phyloP scores from a whole-genome alignment of 2,113 vertebrate genomes.

The Dicaeum eximium region DNA sequence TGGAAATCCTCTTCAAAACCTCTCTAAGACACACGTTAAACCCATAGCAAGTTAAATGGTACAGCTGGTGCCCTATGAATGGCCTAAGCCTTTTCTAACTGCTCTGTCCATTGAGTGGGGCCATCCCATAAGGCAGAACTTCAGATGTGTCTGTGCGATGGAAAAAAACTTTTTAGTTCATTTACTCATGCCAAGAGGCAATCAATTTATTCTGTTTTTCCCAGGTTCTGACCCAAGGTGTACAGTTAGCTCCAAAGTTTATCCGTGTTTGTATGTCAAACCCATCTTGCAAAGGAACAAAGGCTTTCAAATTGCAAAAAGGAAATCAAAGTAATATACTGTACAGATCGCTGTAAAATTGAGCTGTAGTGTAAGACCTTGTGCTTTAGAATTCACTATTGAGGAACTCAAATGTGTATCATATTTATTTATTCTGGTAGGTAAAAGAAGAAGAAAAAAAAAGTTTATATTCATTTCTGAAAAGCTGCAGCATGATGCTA shows the following conservation, averaged over 20 bases:
- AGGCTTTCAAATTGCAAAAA: constrained; percentile 48
- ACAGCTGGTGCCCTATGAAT: not conserved
- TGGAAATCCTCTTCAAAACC: not conserved
- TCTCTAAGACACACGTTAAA: not conserved
- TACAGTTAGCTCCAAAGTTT: constrained; percentile 23
- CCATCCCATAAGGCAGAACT: not conserved
- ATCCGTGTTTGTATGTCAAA: constrained; percentile 23
- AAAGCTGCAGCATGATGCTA: constrained; percentile 71
- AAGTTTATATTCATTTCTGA: constrained; percentile 58
- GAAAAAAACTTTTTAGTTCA: constrained; percentile 3
- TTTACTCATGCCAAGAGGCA: not conserved
- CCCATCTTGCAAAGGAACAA: constrained; percentile 56
- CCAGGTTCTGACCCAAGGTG: constrained; percentile 16
- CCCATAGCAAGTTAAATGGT: not conserved
- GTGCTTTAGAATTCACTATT: constrained; percentile 72
- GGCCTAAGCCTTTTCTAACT: not conserved
- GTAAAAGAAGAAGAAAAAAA: constrained; percentile 43
- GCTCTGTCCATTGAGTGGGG: not conserved
- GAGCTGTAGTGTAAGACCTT: constrained; percentile 73
- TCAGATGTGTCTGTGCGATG: not conserved
- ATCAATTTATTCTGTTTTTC: not conserved
- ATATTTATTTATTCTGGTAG: constrained; percentile 82
- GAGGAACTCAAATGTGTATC: constrained; percentile 67
- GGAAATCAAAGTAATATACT: constrained; percentile 44
- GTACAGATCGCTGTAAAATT: constrained; percentile 68